Evolutionary conservation across 1,140 invertebrate genomes (phyloP).

Genomic region (Calliphora vicina): DNA sequence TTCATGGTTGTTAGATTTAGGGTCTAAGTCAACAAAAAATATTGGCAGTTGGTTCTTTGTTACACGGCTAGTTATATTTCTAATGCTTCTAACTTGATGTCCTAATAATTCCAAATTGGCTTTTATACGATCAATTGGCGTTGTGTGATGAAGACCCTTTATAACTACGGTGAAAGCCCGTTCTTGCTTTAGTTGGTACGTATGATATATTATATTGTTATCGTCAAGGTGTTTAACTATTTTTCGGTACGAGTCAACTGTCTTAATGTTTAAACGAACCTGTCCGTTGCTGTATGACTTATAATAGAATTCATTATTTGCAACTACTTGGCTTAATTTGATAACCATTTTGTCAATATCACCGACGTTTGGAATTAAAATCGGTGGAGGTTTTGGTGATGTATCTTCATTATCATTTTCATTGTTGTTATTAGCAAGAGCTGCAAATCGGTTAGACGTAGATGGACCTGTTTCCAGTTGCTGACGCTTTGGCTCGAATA

Average conservation of each 20-base stretch:
- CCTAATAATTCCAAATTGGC: constrained; percentile 36
- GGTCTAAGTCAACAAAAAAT: too few relatives aligned
- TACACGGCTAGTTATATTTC: constrained; percentile 42
- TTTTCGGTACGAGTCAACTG: constrained; percentile 34
- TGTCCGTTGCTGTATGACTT: constrained; percentile 25
- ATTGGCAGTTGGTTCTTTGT: constrained; percentile 53
- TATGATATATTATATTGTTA: constrained; percentile 35
- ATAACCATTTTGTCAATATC: constrained; percentile 15
- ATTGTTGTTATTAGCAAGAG: too few relatives aligned
- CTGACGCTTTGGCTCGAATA: too few relatives aligned
- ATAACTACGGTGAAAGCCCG: too few relatives aligned
- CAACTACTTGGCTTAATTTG: neutral
- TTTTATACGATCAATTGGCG: constrained; percentile 40
- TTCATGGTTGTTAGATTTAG: too few relatives aligned
- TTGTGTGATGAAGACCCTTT: too few relatives aligned
- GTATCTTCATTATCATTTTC: too few relatives aligned
- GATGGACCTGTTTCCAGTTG: too few relatives aligned
- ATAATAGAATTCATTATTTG: too few relatives aligned
- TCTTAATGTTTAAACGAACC: constrained; percentile 36
- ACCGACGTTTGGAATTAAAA: neutral
- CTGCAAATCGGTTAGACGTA: too few relatives aligned
- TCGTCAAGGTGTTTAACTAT: constrained; percentile 32
- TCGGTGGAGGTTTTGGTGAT: too few relatives aligned
- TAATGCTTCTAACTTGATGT: constrained; percentile 43
- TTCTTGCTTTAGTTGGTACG: too few relatives aligned